Percentiles rank a stretch among this genome's conserved stretches.
Conservation (phyloP, 2,113 vertebrate genomes). For the Lasiurus cinereus region DNA sequence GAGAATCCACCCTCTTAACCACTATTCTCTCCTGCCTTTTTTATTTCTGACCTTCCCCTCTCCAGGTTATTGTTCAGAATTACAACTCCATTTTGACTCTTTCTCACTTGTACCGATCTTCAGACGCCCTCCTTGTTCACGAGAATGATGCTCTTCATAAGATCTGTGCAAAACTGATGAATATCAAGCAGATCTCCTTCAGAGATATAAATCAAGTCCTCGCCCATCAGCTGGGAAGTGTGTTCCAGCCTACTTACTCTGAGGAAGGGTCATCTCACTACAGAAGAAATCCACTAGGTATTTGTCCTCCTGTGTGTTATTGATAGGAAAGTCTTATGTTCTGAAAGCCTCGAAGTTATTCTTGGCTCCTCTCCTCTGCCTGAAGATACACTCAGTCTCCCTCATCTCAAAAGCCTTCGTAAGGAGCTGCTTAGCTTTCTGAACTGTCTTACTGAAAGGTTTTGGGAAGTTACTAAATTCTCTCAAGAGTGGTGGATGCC, state of each 20-base stretch:
- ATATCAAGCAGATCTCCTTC: slow-evolving; percentile 96
- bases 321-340: neutral
- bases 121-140: slow-evolving; percentile 96
- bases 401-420: neutral
- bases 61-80: slow-evolving; percentile 98
- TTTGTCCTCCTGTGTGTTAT: neutral
- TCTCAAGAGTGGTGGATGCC: neutral
- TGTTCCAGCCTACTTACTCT: slow-evolving; percentile 93
- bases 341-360: slow-evolving; percentile 8
- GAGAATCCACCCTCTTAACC: neutral
- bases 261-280: slow-evolving; percentile 84
- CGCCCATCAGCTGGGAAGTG: slow-evolving; percentile 94
- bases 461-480: slow-evolving; percentile 51
- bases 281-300: slow-evolving; percentile 94
- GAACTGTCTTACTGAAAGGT: neutral
- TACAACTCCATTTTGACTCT: slow-evolving; percentile 97
- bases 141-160: slow-evolving; percentile 95
- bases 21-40: neutral
- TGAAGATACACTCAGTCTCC: neutral
- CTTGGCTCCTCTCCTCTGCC: neutral
- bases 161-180: slow-evolving; percentile 94
- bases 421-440: neutral
- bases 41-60: slow-evolving; percentile 48
- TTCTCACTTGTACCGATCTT: slow-evolving; percentile 94
- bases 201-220: slow-evolving; percentile 94